These are phyloP conservation scores for Polypterus senegalus DNA, from an alignment of 2,113 vertebrate genomes.

Conservation along the genomic window DNA sequence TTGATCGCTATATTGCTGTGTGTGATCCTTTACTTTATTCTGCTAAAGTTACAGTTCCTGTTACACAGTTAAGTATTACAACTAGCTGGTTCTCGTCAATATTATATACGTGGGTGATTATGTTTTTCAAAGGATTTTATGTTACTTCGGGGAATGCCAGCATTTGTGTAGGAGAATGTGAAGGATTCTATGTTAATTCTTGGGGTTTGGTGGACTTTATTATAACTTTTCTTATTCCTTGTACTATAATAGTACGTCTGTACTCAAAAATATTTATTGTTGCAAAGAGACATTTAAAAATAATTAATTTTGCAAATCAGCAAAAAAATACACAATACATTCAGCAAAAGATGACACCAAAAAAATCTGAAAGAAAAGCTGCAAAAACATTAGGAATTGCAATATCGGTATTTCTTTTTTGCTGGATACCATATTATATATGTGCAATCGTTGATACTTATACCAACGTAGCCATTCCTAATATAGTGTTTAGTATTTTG, in stretches of 20 bases:
- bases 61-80: not conserved
- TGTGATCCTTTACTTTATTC: constrained; percentile 9
- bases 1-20: constrained; percentile 6
- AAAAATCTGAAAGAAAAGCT: constrained; percentile 2
- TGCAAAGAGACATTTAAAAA: constrained; percentile 2
- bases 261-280: constrained; percentile 7
- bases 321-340: not conserved
- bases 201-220: constrained; percentile 4
- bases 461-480: not conserved
- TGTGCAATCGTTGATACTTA: constrained; percentile 1
- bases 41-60: constrained; percentile 3
- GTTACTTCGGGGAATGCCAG: not conserved
- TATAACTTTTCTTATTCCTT: constrained; percentile 2
- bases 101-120: not conserved
- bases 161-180: not conserved
- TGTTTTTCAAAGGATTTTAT: constrained; percentile 1
- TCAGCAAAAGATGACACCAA: not conserved
- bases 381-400: constrained; percentile 11
- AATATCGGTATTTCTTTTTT: constrained; percentile 2
- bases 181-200: not conserved
- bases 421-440: constrained; percentile 7
- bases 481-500: not conserved
- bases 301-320: not conserved
- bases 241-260: constrained; percentile 1
- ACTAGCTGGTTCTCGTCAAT: not conserved